Conservation (phyloP, 2,888 invertebrate genomes). For the Tridacna gigas region DNA sequence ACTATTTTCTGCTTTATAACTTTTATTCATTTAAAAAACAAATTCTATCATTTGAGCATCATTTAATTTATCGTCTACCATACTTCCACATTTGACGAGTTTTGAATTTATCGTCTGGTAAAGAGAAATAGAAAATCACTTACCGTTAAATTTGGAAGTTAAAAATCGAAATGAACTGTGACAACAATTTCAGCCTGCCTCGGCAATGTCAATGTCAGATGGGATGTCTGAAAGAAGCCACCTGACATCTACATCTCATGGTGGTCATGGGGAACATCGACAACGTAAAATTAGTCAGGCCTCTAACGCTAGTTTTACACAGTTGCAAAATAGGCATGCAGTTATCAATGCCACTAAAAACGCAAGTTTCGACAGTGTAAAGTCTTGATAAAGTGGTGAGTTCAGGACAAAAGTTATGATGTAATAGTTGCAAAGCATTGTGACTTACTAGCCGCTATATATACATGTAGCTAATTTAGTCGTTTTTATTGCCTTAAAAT, state of each 20-base stretch:
- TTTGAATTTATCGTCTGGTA: too few relatives aligned
- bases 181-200: constrained; percentile 49
- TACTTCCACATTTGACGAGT: too few relatives aligned
- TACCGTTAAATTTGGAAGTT: too few relatives aligned
- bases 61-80: too few relatives aligned
- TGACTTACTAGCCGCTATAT: too few relatives aligned
- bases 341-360: constrained; percentile 4
- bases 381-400: constrained; percentile 9
- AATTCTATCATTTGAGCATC: too few relatives aligned
- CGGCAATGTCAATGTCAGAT: constrained; percentile 51
- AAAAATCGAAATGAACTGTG: neutral
- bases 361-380: constrained; percentile 10
- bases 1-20: too few relatives aligned
- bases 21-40: too few relatives aligned
- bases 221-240: constrained; percentile 40
- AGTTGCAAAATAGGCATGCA: neutral
- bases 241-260: constrained; percentile 2
- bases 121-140: too few relatives aligned
- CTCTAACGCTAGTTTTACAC: constrained; percentile 20
- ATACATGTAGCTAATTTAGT: too few relatives aligned
- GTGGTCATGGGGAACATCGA: neutral
- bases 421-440: too few relatives aligned
- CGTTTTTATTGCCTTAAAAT: too few relatives aligned
- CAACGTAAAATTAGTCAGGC: constrained; percentile 26
- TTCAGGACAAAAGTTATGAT: neutral